Evolutionary conservation across 2,797 vertebrate genomes (phyloP), one percentile per base, ranked within the genome.

Genomic region (Denticeps clupeoides): DNA sequence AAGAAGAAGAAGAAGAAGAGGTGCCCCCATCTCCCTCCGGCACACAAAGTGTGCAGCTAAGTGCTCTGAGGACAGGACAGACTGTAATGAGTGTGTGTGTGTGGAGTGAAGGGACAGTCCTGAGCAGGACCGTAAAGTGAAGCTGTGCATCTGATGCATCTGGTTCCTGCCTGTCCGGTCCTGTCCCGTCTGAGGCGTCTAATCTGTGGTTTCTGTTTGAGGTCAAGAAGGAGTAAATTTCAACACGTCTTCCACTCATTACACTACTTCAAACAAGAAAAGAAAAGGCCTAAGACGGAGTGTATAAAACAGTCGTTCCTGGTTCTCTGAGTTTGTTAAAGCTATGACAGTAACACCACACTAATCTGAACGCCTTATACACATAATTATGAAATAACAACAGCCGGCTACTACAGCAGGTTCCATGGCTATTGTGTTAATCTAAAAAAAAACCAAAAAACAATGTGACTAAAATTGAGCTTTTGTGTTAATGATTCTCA

Each of bases 281-380:
- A n/a, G n/a, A n/a, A n/a, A n/a, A n/a, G 85, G 86, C 86, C 87
- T 88, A 88, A 84, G 87, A 88, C 85, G 82, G 84, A 85, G 87
- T 84, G 84, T 87, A 84, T 87, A 87, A 86, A 87, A 89, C 83
- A 85, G 75, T 38, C 35, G 38, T 11, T 38, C 35, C 38, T 18
- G 35, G 18, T 38, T 38, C 35, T 38, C 35, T 21, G 35, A 38
- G 80, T 81, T 69, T 70, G 83, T 89, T 90, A 90, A 89, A 90
- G 88, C 88, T 89, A 89, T 89, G 83, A 85, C 77, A 65, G 87
- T 84, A 77, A 60, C 85, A 84, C 84, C 85, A 84, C 83, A 85
- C 86, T 87, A 88, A 68, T 79, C 80, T 87, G 82, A 82, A 83
- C 66, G 56, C 79, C 78, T 44, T 85, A 83, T 86, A 83, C 76